These are phyloP conservation scores for Eugnorisma glareosa DNA, from an alignment of 2,888 invertebrate species.

Conservation along the genomic window DNA sequence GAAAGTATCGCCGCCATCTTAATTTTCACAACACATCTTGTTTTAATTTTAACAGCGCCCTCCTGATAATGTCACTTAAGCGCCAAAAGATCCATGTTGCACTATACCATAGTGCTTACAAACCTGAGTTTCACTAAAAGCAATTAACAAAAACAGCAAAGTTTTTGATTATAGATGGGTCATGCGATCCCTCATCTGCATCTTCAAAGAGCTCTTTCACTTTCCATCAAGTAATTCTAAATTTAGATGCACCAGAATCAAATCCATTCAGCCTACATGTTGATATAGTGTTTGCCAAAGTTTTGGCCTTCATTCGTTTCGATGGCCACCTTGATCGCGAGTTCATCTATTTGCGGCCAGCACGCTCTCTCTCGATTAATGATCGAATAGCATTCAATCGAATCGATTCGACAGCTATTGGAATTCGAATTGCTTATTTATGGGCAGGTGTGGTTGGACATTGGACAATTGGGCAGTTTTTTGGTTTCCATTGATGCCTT, in stretches of 20 bases:
- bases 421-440: constrained; percentile 67
- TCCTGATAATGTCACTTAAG: background rate
- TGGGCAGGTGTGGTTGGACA: constrained; percentile 58
- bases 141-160: constrained; percentile 3
- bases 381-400: constrained; percentile 67
- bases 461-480: constrained; percentile 24
- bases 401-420: constrained; percentile 64
- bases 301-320: constrained; percentile 70
- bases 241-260: constrained; percentile 49
- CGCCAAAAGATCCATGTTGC: background rate
- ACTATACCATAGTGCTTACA: background rate
- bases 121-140: background rate
- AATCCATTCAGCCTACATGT: constrained; percentile 57
- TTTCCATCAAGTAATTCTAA: constrained; percentile 40
- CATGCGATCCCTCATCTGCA: constrained; percentile 24
- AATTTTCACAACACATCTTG: too few species aligned
- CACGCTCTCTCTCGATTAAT: constrained; percentile 72
- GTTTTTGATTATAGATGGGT: constrained; percentile 13
- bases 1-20: background rate
- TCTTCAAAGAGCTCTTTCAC: constrained; percentile 50
- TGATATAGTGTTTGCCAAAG: constrained; percentile 70
- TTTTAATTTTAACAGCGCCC: background rate
- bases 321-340: constrained; percentile 75
- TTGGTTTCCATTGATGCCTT: constrained; percentile 22
- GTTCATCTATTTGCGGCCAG: constrained; percentile 70